phyloP scores from a whole-genome alignment of 2,113 vertebrate genomes.

The Labeo catla region DNA sequence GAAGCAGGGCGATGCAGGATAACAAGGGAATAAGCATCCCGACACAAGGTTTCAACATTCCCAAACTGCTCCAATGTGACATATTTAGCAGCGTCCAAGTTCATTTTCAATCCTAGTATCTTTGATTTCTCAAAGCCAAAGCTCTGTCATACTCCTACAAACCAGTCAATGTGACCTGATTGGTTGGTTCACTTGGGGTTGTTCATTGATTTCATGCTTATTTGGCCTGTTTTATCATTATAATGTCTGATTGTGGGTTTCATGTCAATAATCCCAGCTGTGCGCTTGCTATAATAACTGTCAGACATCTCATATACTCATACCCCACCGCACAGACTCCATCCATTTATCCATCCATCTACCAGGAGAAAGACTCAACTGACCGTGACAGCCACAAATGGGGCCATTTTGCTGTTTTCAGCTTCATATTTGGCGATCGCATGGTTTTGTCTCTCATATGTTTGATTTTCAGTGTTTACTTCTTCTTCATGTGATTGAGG shows the following conservation, averaged over 20 bases:
- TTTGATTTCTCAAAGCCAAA: background rate
- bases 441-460: background rate
- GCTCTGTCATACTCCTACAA: background rate
- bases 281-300: background rate
- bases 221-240: background rate
- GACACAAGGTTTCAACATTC: background rate
- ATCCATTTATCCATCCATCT: background rate
- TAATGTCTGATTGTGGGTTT: background rate
- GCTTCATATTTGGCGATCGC: background rate
- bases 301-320: background rate
- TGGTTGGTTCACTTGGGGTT: background rate
- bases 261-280: background rate
- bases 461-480: background rate
- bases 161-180: background rate
- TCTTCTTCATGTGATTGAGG: background rate
- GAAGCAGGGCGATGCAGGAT: background rate
- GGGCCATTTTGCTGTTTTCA: background rate
- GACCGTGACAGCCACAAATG: background rate
- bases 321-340: background rate
- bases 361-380: background rate
- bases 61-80: background rate
- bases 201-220: background rate
- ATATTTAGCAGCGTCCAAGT: background rate
- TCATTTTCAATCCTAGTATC: background rate
- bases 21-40: slow-evolving; percentile 6